Evolutionary conservation across 2,797 vertebrate species (phyloP).

Genomic region (Clarias fuscus): DNA sequence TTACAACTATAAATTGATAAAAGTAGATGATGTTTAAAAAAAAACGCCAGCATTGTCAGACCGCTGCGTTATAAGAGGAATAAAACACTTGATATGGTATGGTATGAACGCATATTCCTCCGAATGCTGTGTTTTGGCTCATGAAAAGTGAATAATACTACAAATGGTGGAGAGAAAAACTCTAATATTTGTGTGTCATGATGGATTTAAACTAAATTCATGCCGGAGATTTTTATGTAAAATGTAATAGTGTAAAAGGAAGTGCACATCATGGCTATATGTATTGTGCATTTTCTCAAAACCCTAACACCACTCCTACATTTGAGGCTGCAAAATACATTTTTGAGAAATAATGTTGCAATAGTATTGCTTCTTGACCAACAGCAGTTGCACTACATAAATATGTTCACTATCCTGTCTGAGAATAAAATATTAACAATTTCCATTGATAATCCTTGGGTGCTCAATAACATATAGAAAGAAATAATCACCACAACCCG

Average conservation of each 20-base stretch:
- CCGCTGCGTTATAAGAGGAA: not conserved
- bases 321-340: not conserved
- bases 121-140: not conserved
- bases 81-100: slow-evolving; percentile 1
- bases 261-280: not conserved
- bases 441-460: not conserved
- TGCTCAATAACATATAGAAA: not conserved
- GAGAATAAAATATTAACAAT: not conserved
- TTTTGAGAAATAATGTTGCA: no score
- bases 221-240: not conserved
- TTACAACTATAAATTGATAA: not conserved
- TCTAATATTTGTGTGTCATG: not conserved
- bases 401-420: not conserved
- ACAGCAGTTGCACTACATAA: not conserved
- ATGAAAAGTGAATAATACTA: not conserved
- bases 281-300: not conserved
- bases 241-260: slow-evolving; percentile 6
- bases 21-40: not conserved
- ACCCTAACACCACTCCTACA: not conserved
- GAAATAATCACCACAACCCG: not conserved
- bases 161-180: not conserved
- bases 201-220: not conserved
- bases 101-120: not conserved
- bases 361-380: not conserved
- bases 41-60: no score